Conservation (phyloP, 2,113 vertebrate species). For the Alouatta palliata region DNA sequence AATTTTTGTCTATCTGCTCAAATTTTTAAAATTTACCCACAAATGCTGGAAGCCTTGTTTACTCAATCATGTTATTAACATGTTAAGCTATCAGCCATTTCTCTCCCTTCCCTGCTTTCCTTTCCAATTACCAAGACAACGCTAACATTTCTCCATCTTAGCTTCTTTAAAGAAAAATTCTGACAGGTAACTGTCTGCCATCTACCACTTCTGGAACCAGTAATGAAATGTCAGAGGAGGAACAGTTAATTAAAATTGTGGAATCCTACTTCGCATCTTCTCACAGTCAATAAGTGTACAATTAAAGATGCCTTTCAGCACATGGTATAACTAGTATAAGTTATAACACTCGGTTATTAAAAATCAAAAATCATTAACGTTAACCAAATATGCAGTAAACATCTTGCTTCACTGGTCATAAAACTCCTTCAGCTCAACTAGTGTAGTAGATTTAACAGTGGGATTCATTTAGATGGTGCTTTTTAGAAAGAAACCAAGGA, state of each 20-base stretch:
- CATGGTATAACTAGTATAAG: slow-evolving; percentile 56
- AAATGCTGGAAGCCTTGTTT: slow-evolving; percentile 58
- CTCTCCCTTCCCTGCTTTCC: neutral
- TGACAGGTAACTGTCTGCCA: slow-evolving; percentile 67
- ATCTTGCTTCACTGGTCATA: neutral
- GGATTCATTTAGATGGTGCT: slow-evolving; percentile 11
- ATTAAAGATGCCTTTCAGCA: slow-evolving; percentile 65
- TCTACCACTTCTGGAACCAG: slow-evolving; percentile 62
- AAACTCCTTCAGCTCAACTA: slow-evolving; percentile 16
- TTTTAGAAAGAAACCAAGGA: slow-evolving; percentile 37
- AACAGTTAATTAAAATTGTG: slow-evolving; percentile 69
- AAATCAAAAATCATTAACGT: slow-evolving; percentile 42
- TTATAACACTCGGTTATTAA: slow-evolving; percentile 47
- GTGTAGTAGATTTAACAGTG: neutral
- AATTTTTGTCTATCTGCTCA: slow-evolving; percentile 47
- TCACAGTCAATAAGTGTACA: slow-evolving; percentile 57
- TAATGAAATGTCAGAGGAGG: slow-evolving; percentile 68
- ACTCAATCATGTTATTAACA: slow-evolving; percentile 48
- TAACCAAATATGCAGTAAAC: neutral
- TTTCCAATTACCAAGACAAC: slow-evolving; percentile 56
- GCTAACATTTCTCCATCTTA: slow-evolving; percentile 52
- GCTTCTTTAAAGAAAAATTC: slow-evolving; percentile 49
- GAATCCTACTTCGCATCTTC: slow-evolving; percentile 60
- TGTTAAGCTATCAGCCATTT: slow-evolving; percentile 51
- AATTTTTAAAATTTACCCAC: slow-evolving; percentile 54